phyloP scores from a whole-genome alignment of 2,113 vertebrate genomes.

The Apodemus sylvaticus region DNA sequence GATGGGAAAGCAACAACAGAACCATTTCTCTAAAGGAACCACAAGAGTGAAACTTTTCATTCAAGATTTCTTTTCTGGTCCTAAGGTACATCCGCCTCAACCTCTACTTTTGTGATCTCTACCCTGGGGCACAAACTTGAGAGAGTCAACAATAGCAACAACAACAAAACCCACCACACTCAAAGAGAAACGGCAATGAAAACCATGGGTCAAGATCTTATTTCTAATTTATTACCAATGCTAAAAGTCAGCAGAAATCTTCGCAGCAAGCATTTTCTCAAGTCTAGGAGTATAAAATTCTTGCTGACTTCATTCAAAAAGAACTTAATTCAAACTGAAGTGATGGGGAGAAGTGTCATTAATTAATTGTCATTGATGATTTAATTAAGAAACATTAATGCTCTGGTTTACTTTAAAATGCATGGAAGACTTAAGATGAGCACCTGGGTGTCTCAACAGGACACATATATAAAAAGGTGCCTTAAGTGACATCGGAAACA shows the following conservation, averaged over 20 bases:
- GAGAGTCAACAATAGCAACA: not conserved
- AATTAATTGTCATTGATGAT: too few species aligned
- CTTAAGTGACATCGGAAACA: not conserved
- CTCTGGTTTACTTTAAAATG: not conserved
- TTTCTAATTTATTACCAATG: slow-evolving; percentile 43
- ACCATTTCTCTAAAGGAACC: slow-evolving; percentile 8
- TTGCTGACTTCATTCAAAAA: slow-evolving; percentile 15
- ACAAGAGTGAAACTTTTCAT: not conserved
- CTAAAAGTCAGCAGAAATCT: slow-evolving; percentile 40
- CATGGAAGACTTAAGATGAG: not conserved
- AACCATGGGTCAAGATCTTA: not conserved
- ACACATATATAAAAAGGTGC: not conserved
- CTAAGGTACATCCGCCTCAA: slow-evolving; percentile 1
- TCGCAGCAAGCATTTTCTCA: slow-evolving; percentile 17
- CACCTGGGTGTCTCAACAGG: not conserved
- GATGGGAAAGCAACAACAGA: not conserved
- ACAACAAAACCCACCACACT: not conserved
- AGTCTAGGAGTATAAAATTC: not conserved
- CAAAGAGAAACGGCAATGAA: slow-evolving; percentile 35
- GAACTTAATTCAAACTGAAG: not conserved
- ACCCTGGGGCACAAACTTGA: slow-evolving; percentile 17
- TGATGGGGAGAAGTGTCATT: not conserved
- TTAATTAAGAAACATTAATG: not conserved
- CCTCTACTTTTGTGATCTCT: slow-evolving; percentile 43
- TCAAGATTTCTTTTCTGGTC: not conserved